Conservation (phyloP, 1,140 invertebrate species). For the Dinothrombium tinctorium region DNA sequence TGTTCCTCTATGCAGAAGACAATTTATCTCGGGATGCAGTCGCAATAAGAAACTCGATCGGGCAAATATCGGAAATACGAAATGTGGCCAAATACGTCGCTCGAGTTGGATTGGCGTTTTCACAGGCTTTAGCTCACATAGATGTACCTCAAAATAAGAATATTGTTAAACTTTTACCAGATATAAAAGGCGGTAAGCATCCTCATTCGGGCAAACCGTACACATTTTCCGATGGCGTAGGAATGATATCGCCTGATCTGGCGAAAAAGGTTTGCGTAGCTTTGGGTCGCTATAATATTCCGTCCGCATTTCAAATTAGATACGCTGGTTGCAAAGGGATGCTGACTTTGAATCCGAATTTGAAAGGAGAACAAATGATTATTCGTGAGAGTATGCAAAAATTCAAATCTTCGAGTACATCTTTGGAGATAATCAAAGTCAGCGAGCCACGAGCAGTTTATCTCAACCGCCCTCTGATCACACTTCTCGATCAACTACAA, state of each 20-base stretch:
- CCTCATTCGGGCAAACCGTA: constrained; percentile 10
- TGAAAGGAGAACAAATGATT: constrained; percentile 9
- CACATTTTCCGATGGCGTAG: constrained; percentile 18
- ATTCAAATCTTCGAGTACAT: too few relatives aligned
- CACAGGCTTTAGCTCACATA: constrained; percentile 39
- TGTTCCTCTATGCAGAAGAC: constrained; percentile 17
- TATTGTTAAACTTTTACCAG: constrained; percentile 4
- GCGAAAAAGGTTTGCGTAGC: constrained; percentile 7
- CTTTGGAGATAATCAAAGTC: too few relatives aligned
- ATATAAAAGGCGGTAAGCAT: constrained; percentile 8
- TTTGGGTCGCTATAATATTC: constrained; percentile 4
- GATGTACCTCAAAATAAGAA: constrained; percentile 32
- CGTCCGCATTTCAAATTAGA: constrained; percentile 16
- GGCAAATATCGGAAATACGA: constrained; percentile 15
- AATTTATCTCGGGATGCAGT: constrained; percentile 5
- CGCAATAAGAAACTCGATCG: constrained; percentile 14
- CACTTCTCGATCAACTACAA: too few relatives aligned
- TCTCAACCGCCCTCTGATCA: too few relatives aligned
- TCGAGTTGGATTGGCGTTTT: constrained; percentile 22
- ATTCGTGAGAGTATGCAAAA: constrained; percentile 14
- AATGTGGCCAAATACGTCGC: constrained; percentile 19
- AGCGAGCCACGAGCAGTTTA: too few relatives aligned
- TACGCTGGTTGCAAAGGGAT: constrained; percentile 16
- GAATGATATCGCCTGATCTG: constrained; percentile 15
- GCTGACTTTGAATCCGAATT: constrained; percentile 11